Conservation (phyloP, 2,888 invertebrate genomes). For the Mesorhabditis spiculigera region DNA sequence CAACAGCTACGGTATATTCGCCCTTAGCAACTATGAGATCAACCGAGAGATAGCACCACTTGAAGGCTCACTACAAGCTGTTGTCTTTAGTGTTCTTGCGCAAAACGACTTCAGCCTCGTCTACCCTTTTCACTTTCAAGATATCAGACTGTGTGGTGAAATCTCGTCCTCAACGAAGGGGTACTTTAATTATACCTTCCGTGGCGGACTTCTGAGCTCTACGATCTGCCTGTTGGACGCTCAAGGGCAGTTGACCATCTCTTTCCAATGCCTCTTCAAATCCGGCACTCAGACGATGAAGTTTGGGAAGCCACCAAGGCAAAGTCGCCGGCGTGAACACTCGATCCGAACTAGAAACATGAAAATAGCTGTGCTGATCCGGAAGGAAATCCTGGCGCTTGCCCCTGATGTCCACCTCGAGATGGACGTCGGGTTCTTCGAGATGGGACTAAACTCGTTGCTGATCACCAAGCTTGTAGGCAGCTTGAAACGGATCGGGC, state of each 20-base stretch:
- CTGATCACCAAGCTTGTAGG: constrained; percentile 32
- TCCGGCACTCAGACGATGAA: neutral
- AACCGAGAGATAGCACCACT: neutral
- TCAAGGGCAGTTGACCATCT: neutral
- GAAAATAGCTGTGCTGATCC: neutral
- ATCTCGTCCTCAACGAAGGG: neutral
- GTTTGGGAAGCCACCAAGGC: neutral
- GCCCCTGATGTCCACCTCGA: constrained; percentile 21
- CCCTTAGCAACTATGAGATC: neutral
- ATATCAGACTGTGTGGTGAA: neutral
- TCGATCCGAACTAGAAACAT: neutral
- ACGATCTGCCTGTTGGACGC: constrained; percentile 6
- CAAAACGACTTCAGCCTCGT: neutral
- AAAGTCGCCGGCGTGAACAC: neutral
- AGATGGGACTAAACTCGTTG: constrained; percentile 33
- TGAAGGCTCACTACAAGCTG: neutral
- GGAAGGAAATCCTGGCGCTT: neutral
- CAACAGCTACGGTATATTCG: neutral
- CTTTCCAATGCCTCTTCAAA: neutral
- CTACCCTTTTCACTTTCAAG: constrained; percentile 4
- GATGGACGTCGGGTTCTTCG: constrained; percentile 34
- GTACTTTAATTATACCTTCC: neutral
- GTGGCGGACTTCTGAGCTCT: constrained; percentile 1
- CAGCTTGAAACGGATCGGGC: constrained; percentile 25
- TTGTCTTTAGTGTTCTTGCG: neutral